Percentiles rank a stretch among this genome's conserved stretches.
Conservation (phyloP, 2,797 vertebrate genomes). For the Discoglossus pictus region DNA sequence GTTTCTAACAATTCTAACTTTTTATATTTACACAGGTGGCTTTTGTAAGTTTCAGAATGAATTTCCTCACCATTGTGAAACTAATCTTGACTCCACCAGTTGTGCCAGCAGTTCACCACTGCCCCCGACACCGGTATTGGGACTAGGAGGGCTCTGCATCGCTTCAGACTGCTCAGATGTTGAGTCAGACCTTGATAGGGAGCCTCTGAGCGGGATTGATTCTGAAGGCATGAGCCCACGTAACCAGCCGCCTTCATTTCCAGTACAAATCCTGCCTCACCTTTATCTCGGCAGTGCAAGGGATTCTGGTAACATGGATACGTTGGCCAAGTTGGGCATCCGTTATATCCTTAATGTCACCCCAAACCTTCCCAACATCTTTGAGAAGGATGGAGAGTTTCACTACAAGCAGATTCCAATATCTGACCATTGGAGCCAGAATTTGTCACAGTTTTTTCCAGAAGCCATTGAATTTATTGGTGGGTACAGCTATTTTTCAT, state of each 20-base stretch:
- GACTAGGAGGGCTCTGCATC: conserved; percentile 61
- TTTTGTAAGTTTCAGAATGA: conserved; percentile 64
- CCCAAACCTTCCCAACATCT: conserved; percentile 67
- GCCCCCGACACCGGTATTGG: conserved; percentile 55
- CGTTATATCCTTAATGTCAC: conserved; percentile 69
- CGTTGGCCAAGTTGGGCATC: conserved; percentile 64
- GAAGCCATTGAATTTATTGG: conserved; percentile 69
- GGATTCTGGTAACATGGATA: conserved; percentile 66
- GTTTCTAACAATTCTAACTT: background rate
- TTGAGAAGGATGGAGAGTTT: conserved; percentile 66
- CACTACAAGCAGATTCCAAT: conserved; percentile 71
- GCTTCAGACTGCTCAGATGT: conserved; percentile 58
- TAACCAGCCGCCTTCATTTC: conserved; percentile 59
- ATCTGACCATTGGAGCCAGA: conserved; percentile 70
- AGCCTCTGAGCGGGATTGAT: conserved; percentile 56
- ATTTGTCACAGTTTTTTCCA: conserved; percentile 67
- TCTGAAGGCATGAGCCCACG: conserved; percentile 55
- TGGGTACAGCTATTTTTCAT: conserved; percentile 49
- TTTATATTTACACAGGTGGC: conserved; percentile 55
- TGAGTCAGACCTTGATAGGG: conserved; percentile 57
- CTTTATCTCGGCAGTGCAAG: conserved; percentile 65
- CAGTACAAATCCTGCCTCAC: conserved; percentile 66
- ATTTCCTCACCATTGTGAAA: conserved; percentile 66
- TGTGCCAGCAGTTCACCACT: conserved; percentile 48
- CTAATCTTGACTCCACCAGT: conserved; percentile 49